Evolutionary conservation across 2,888 invertebrate genomes (phyloP), one percentile per base, ranked within the genome.

Genomic region (Leptinotarsa peninsularis): DNA sequence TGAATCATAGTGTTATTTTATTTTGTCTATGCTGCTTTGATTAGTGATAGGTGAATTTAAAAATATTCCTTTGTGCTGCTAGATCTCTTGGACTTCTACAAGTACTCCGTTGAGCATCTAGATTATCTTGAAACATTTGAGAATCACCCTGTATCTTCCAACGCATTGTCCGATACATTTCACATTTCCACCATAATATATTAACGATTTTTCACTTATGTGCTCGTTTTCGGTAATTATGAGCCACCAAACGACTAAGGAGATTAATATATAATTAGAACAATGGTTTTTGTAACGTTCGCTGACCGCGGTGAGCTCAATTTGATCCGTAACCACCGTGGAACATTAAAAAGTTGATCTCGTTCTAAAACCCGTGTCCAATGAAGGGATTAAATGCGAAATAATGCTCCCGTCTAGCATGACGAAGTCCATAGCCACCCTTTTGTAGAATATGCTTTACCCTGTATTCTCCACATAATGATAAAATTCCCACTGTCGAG

Each of bases 361-460:
- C 33, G 33, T 63, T 63, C 63, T 33, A 33, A 63, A 63, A n/a
- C n/a, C 63, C 63, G 63, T 63, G 63, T 63, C 33, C 63, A 63
- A 63, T 63, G 27, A n/a, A 63, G 17, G 63, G 63, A 63, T 63
- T 63, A 63, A 63, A 63, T 63, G 63, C 63, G 63, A 63, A 63
- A 63, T 63, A 63, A 63, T 63, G 63, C 33, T 27, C 58, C 14
- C 58, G 23, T 18, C 58, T 63, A n/a, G 33, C 63, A n/a, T 63
- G 63, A 63, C 63, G 63, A 63, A 33, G 63, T 63, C 33, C 63
- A 63, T 17, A n/a, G 63, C 63, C 63, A 63, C 63, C 63, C 63
- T 63, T 63, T 63, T 63, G 33, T 33, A 63, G 63, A 63, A 63
- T 63, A 33, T 63, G 63, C 33, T 63, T 63, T 63, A 63, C 63